These are phyloP conservation scores for Noctua pronuba DNA, from an alignment of 2,888 invertebrate genomes.

Conservation along the genomic window DNA sequence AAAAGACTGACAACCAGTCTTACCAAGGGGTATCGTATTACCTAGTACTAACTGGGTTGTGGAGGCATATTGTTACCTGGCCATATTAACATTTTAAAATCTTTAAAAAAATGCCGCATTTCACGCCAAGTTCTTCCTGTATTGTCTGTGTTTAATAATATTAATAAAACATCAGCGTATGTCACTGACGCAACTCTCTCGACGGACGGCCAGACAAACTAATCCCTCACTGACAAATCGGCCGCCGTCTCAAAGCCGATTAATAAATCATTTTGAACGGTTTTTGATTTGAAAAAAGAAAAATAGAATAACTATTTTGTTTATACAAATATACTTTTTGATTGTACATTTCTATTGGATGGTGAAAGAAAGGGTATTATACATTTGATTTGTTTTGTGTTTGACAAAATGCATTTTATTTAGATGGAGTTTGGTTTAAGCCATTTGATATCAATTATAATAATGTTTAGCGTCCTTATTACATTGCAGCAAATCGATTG, in stretches of 20 bases:
- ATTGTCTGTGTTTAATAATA: slow-evolving; percentile 55
- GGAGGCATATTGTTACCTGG: too few species aligned
- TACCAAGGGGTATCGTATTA: too few species aligned
- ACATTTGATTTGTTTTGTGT: background rate
- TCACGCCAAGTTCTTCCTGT: slow-evolving; percentile 2
- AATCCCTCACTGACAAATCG: slow-evolving; percentile 78
- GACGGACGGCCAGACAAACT: slow-evolving; percentile 67
- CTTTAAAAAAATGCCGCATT: slow-evolving; percentile 4
- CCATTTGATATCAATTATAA: too few species aligned
- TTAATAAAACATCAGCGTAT: slow-evolving; percentile 66
- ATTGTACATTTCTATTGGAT: slow-evolving; percentile 28
- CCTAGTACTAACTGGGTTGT: too few species aligned
- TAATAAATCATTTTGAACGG: slow-evolving; percentile 76
- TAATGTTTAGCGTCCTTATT: too few species aligned
- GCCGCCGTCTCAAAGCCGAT: slow-evolving; percentile 71
- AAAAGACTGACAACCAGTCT: too few species aligned
- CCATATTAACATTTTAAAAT: background rate
- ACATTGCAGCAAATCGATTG: too few species aligned
- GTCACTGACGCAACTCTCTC: slow-evolving; percentile 72
- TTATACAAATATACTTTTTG: slow-evolving; percentile 33
- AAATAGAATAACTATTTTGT: slow-evolving; percentile 43
- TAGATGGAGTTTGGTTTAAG: background rate
- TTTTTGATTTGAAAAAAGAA: slow-evolving; percentile 45
- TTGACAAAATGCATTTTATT: background rate
- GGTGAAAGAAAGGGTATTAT: background rate